These are phyloP conservation scores for Synaphobranchus kaupii DNA, from an alignment of 2,797 vertebrate genomes.

Conservation along the genomic window DNA sequence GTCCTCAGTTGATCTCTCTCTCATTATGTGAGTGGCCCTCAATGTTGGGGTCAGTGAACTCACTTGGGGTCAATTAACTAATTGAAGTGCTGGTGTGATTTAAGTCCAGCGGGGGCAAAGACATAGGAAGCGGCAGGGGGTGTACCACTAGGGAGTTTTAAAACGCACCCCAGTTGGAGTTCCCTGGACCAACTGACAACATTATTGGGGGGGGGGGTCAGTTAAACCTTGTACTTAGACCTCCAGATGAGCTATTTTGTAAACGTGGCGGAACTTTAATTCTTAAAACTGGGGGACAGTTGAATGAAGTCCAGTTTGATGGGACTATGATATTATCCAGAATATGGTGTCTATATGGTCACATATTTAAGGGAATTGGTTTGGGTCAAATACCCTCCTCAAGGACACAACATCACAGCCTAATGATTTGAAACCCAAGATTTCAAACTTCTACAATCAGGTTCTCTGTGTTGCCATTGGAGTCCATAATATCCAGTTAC, in stretches of 20 bases:
- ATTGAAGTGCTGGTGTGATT: conserved; percentile 44
- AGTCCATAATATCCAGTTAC: not conserved
- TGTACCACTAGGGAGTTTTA: not conserved
- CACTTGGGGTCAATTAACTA: conserved; percentile 56
- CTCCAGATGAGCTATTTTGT: not conserved
- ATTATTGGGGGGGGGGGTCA: not conserved
- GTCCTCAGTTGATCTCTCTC: conserved; percentile 49
- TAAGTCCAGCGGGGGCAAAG: conserved; percentile 33
- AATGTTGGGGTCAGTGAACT: conserved; percentile 47
- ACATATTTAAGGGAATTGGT: not conserved
- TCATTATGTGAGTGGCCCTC: conserved; percentile 16
- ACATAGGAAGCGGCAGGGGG: not conserved
- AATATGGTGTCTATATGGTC: not conserved
- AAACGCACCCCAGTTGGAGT: not conserved
- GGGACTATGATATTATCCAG: too few relatives aligned
- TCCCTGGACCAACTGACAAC: not conserved
- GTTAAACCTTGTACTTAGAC: not conserved
- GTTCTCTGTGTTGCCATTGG: not conserved
- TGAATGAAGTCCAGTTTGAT: too few relatives aligned
- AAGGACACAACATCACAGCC: not conserved
- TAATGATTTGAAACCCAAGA: not conserved
- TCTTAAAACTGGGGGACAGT: not conserved
- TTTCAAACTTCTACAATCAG: not conserved
- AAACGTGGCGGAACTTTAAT: not conserved
- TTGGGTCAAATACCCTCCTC: not conserved